These are phyloP conservation scores for Triplophysa siluroides DNA, from an alignment of 2,113 vertebrate species.

Conservation along the genomic window DNA sequence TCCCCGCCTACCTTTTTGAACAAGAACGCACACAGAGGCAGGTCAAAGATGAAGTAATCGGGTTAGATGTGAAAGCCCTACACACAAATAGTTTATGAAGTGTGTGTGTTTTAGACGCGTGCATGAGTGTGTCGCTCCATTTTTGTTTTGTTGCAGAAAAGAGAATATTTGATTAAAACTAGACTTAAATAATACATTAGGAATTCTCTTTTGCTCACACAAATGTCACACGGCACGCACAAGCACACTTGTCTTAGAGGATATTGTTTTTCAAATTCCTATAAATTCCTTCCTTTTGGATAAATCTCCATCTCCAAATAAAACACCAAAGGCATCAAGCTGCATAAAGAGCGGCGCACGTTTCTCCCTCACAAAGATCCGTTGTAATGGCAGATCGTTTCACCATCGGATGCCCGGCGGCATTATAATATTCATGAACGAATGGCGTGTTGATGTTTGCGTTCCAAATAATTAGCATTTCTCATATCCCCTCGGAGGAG, in stretches of 20 bases:
- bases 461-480: conserved; percentile 30
- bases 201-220: conserved; percentile 66
- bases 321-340: not conserved
- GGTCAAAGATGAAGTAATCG: conserved; percentile 1
- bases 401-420: not conserved
- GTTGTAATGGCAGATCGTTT: conserved; percentile 2
- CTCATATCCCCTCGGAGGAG: conserved; percentile 11
- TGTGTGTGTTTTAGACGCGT: no score
- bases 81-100: conserved; percentile 8
- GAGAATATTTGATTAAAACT: conserved; percentile 63
- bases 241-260: not conserved
- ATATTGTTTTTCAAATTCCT: not conserved
- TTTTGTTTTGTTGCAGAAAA: conserved; percentile 59
- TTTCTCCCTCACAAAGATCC: conserved; percentile 12
- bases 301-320: not conserved
- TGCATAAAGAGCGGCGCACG: not conserved
- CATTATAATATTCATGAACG: conserved; percentile 48
- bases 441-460: conserved; percentile 43
- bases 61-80: conserved; percentile 3
- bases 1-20: conserved; percentile 5
- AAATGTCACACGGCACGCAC: conserved; percentile 50
- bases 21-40: not conserved
- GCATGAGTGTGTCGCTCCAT: conserved; percentile 38
- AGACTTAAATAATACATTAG: conserved; percentile 62
- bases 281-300: not conserved